Conservation (phyloP, 2,797 vertebrate species). For the Natrix natrix region DNA sequence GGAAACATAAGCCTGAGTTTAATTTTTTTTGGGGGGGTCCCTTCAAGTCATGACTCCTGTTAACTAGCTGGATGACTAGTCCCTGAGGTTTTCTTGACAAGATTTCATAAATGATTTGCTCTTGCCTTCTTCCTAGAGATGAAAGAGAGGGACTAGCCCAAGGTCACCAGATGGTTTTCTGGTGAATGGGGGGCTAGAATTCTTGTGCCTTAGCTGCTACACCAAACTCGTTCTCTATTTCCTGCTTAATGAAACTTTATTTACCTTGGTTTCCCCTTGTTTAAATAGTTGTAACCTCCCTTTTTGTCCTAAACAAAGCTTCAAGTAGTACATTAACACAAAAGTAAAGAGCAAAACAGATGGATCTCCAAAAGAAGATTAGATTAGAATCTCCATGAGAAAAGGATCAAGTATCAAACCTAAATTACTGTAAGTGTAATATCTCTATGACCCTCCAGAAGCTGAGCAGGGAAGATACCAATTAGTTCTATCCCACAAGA, state of each 20-base stretch:
- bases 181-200: background rate
- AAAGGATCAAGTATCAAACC: background rate
- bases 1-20: background rate
- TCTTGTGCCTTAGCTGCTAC: background rate
- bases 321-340: background rate
- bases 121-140: background rate
- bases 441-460: background rate
- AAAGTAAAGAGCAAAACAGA: background rate
- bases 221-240: background rate
- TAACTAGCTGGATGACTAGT: background rate
- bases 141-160: background rate
- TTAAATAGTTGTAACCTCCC: background rate
- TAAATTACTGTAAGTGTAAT: background rate
- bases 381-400: background rate
- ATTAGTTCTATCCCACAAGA: background rate
- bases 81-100: background rate
- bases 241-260: background rate
- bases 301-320: background rate
- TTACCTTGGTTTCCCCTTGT: background rate
- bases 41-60: background rate
- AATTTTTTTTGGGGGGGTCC: background rate
- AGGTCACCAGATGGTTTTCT: background rate
- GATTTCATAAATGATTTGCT: background rate
- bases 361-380: background rate
- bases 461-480: background rate